Conservation (phyloP, 2,888 invertebrate species). For the Euzetes globulus region DNA sequence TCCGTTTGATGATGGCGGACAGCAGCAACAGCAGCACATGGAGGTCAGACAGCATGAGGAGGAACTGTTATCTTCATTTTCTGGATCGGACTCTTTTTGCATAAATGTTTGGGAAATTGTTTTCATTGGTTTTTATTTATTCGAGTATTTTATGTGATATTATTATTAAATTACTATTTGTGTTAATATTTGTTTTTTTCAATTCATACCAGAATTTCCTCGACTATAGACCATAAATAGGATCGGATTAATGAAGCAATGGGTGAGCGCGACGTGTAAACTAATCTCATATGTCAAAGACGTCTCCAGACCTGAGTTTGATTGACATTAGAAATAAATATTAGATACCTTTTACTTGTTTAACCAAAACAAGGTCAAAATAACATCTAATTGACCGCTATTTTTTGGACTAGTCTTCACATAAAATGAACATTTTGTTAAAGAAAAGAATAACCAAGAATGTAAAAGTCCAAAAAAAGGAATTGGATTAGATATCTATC, state of each 20-base stretch:
- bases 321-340: constrained; percentile 60
- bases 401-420: no score
- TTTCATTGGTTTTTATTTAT: background rate
- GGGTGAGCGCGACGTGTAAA: constrained; percentile 76
- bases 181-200: background rate
- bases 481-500: no score
- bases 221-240: constrained; percentile 58
- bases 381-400: background rate
- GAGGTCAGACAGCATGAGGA: no score
- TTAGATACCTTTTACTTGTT: background rate
- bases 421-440: no score
- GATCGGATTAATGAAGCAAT: constrained; percentile 74
- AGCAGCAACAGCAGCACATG: background rate
- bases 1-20: background rate
- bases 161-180: background rate
- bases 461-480: no score
- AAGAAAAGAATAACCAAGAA: no score
- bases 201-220: constrained; percentile 19
- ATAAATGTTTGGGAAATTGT: background rate
- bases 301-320: constrained; percentile 53
- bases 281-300: constrained; percentile 62
- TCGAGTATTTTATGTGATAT: background rate
- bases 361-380: background rate
- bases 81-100: background rate
- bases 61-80: background rate